These are phyloP conservation scores for Subanguina moxae DNA, from an alignment of 1,140 invertebrate genomes.

Conservation along the genomic window DNA sequence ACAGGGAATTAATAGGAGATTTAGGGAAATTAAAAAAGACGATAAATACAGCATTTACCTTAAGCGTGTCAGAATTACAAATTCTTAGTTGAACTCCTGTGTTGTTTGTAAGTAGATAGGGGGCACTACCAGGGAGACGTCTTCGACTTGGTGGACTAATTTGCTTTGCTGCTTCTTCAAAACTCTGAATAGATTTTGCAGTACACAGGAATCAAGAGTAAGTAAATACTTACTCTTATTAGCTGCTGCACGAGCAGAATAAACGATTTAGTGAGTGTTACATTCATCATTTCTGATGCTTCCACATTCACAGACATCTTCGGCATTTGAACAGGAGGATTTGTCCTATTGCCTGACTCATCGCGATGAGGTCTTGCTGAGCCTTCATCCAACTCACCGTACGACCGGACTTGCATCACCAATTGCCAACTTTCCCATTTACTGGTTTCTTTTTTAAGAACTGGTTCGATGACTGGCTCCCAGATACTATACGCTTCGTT, in stretches of 20 bases:
- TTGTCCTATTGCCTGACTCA: background rate
- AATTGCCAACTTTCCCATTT: conserved; percentile 76
- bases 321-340: conserved; percentile 29
- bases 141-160: conserved; percentile 58
- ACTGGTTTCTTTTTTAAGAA: conserved; percentile 65
- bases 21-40: too few relatives aligned
- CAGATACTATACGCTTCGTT: conserved; percentile 84
- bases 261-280: conserved; percentile 79
- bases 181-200: conserved; percentile 57
- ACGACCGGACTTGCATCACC: conserved; percentile 68
- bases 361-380: too few relatives aligned
- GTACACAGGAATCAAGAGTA: background rate
- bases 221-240: conserved; percentile 60
- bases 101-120: conserved; percentile 68
- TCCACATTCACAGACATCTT: conserved; percentile 59
- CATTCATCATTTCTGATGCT: conserved; percentile 61
- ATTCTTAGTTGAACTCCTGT: conserved; percentile 50
- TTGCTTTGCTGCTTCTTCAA: conserved; percentile 62
- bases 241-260: conserved; percentile 70
- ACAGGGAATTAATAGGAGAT: too few relatives aligned
- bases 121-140: conserved; percentile 62
- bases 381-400: background rate
- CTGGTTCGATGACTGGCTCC: conserved; percentile 92
- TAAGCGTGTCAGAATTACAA: conserved; percentile 43
- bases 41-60: conserved; percentile 28